These are phyloP conservation scores for Caenorhabditis japonica DNA, from an alignment of 2,888 invertebrate genomes.

Conservation along the genomic window DNA sequence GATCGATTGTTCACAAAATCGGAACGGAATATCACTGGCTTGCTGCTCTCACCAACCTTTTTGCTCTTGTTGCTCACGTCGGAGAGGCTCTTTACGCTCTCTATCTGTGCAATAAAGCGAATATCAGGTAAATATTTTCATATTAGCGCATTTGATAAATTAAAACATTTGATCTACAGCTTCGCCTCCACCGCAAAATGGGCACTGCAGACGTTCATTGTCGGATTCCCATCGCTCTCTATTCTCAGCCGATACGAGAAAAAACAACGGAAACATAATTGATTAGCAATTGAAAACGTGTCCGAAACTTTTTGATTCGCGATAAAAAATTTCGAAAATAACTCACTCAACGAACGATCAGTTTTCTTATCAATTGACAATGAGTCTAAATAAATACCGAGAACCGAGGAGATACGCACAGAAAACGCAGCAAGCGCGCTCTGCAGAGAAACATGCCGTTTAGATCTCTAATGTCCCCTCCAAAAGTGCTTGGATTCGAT, in stretches of 20 bases:
- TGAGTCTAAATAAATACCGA: conserved; percentile 25
- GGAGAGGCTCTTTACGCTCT: conserved; percentile 70
- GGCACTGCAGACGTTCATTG: conserved; percentile 72
- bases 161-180: conserved; percentile 35
- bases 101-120: conserved; percentile 64
- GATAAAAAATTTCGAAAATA: conserved; percentile 11
- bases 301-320: conserved; percentile 20
- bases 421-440: too few relatives aligned
- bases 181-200: conserved; percentile 70
- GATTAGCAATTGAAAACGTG: conserved; percentile 33
- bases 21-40: conserved; percentile 38
- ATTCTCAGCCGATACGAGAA: conserved; percentile 48
- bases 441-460: too few relatives aligned
- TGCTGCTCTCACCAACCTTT: conserved; percentile 61
- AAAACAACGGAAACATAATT: conserved; percentile 44
- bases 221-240: conserved; percentile 73
- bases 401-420: background rate
- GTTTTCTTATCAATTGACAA: conserved; percentile 27
- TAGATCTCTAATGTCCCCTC: too few relatives aligned
- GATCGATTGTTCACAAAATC: conserved; percentile 50
- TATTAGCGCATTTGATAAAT: background rate
- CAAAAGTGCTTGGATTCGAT: too few relatives aligned
- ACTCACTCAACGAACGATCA: conserved; percentile 30
- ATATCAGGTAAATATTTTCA: conserved; percentile 55
- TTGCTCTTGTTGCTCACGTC: conserved; percentile 68